Percentiles rank a stretch among this genome's conserved stretches.
phyloP scores from a whole-genome alignment of 2,888 invertebrate genomes.

The Spatulosminthurus flaviceps region DNA sequence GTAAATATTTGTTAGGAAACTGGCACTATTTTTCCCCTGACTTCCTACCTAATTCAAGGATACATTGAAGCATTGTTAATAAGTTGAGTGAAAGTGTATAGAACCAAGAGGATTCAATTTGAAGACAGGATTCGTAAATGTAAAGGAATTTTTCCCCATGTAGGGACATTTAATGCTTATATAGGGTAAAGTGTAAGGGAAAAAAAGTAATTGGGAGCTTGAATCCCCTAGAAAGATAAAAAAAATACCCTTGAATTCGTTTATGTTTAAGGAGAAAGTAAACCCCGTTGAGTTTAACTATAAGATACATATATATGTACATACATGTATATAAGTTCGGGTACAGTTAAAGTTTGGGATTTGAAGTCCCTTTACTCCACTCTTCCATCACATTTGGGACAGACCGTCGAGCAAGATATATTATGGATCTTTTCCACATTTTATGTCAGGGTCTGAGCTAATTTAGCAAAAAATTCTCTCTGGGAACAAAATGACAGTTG shows the following conservation, averaged over 20 bases:
- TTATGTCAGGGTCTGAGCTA: slow-evolving; percentile 28
- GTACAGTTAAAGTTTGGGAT: slow-evolving; percentile 24
- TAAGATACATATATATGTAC: background rate
- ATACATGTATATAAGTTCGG: background rate
- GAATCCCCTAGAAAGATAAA: slow-evolving; percentile 1
- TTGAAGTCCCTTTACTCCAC: background rate
- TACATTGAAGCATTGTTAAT: too few relatives aligned
- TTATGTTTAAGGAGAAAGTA: background rate
- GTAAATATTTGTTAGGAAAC: too few relatives aligned
- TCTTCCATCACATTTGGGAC: slow-evolving; percentile 26
- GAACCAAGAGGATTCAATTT: too few relatives aligned
- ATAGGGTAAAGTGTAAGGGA: background rate
- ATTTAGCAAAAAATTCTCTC: slow-evolving; percentile 34
- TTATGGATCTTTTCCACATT: slow-evolving; percentile 18
- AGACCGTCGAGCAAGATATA: slow-evolving; percentile 19
- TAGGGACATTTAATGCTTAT: background rate
- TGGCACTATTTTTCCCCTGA: too few relatives aligned
- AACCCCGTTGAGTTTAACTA: too few relatives aligned
- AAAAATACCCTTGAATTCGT: background rate
- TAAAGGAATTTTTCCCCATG: background rate
- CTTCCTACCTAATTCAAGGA: too few relatives aligned
- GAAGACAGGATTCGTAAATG: background rate
- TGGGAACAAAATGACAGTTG: slow-evolving; percentile 29
- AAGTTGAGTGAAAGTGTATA: too few relatives aligned
- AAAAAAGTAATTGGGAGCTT: slow-evolving; percentile 14